Evolutionary conservation across 2,113 vertebrate species (phyloP).

Genomic region (Cercopithecus mona): DNA sequence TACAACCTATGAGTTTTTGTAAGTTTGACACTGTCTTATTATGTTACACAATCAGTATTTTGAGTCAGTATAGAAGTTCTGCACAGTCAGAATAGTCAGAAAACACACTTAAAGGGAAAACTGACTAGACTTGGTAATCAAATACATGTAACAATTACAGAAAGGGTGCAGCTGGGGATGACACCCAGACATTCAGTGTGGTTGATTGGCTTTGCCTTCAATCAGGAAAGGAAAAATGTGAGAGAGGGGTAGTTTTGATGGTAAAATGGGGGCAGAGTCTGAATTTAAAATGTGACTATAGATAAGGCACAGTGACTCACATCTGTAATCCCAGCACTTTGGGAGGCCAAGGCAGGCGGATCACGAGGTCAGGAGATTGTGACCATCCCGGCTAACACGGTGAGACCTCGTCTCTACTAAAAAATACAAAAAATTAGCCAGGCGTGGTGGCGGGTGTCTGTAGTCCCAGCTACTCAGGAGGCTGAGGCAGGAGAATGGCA

Average conservation of each 20-base stretch:
- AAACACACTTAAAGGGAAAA: not conserved
- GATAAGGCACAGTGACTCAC: too few relatives aligned
- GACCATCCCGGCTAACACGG: too few relatives aligned
- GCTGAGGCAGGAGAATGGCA: too few relatives aligned
- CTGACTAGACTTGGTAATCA: not conserved
- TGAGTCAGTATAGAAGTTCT: not conserved
- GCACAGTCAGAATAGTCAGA: not conserved
- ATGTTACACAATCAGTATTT: not conserved
- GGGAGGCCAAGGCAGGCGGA: too few relatives aligned
- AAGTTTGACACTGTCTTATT: not conserved
- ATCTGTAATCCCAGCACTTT: too few relatives aligned
- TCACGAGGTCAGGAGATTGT: too few relatives aligned
- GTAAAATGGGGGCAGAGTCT: not conserved
- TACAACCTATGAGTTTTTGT: not conserved
- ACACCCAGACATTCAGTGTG: fast-evolving
- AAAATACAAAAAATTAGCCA: too few relatives aligned
- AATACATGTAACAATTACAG: not conserved
- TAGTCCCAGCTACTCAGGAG: too few relatives aligned
- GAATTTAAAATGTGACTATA: not conserved
- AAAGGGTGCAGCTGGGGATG: not conserved
- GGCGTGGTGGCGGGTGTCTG: too few relatives aligned
- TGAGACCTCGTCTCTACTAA: too few relatives aligned
- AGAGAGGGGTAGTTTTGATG: not conserved
- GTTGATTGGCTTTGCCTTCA: not conserved
- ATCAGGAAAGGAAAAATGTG: not conserved